These are phyloP conservation scores for Ardeotis arabs DNA, from an alignment of 2,113 vertebrate genomes.

Conservation along the genomic window DNA sequence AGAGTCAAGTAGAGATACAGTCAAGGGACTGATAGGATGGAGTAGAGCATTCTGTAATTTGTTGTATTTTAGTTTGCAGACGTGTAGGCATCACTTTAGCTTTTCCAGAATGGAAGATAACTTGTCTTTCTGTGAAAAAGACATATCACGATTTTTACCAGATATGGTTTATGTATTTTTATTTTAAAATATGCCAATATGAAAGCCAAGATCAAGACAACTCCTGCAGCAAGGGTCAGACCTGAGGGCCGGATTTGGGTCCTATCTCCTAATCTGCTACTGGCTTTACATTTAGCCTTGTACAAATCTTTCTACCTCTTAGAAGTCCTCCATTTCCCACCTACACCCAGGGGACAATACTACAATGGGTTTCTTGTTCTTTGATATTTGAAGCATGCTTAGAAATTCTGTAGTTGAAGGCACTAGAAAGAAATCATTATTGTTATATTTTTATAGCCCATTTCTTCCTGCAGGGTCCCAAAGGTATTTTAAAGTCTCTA, in stretches of 20 bases:
- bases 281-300: background rate
- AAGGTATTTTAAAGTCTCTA: background rate
- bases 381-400: background rate
- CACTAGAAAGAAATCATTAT: background rate
- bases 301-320: background rate
- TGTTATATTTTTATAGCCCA: background rate
- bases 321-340: background rate
- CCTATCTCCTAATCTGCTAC: background rate
- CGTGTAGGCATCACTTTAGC: background rate
- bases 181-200: background rate
- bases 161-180: background rate
- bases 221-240: background rate
- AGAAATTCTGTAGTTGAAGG: background rate
- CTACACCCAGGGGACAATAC: background rate
- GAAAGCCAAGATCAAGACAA: background rate
- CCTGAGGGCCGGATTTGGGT: too few species aligned
- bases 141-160: background rate
- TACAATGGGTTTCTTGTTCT: background rate
- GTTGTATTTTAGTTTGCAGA: background rate
- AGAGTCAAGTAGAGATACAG: background rate
- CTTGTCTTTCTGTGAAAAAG: background rate
- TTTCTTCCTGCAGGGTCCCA: background rate
- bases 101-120: background rate
- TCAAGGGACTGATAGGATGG: background rate
- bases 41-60: background rate